A percentile compares a stretch with the other conserved stretches of the same genome.
Evolutionary conservation across 2,113 vertebrate species (phyloP).

Genomic region (Heterocephalus glaber): DNA sequence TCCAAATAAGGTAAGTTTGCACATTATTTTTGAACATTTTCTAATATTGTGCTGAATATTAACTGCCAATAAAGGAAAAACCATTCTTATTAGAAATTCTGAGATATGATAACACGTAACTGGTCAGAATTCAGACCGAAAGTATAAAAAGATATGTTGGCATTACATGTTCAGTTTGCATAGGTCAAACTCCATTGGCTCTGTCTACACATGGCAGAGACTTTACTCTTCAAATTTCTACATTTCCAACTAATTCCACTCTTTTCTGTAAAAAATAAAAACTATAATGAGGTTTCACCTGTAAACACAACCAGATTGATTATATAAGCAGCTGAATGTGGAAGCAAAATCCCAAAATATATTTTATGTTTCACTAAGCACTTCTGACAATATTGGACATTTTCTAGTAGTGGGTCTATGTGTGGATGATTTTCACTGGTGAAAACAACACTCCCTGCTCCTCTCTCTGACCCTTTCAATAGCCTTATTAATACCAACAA

Average conservation of each 20-base stretch:
- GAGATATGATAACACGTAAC: constrained; percentile 22
- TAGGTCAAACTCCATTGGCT: constrained; percentile 20
- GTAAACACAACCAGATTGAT: constrained; percentile 65
- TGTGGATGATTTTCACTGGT: neutral
- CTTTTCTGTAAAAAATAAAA: constrained; percentile 42
- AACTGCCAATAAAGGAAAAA: neutral
- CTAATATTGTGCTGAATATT: constrained; percentile 23
- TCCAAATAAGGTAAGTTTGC: constrained; percentile 2
- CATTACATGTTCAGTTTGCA: constrained; percentile 47
- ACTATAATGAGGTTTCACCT: constrained; percentile 47
- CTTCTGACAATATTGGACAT: constrained; percentile 60
- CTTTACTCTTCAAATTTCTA: constrained; percentile 51
- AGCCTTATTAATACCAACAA: constrained; percentile 66
- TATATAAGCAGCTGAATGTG: constrained; percentile 55
- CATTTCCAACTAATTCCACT: constrained; percentile 45
- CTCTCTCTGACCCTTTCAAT: neutral
- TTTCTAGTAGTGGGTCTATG: constrained; percentile 17
- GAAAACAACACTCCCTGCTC: constrained; percentile 8
- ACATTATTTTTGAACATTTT: constrained; percentile 52
- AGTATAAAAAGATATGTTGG: constrained; percentile 48
- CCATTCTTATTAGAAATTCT: neutral
- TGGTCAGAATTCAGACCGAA: constrained; percentile 55
- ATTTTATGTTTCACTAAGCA: constrained; percentile 51
- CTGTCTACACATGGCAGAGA: constrained; percentile 41
- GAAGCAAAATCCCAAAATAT: constrained; percentile 64